Evolutionary conservation across 2,888 invertebrate species (phyloP).

Genomic region (Melieria omissa): DNA sequence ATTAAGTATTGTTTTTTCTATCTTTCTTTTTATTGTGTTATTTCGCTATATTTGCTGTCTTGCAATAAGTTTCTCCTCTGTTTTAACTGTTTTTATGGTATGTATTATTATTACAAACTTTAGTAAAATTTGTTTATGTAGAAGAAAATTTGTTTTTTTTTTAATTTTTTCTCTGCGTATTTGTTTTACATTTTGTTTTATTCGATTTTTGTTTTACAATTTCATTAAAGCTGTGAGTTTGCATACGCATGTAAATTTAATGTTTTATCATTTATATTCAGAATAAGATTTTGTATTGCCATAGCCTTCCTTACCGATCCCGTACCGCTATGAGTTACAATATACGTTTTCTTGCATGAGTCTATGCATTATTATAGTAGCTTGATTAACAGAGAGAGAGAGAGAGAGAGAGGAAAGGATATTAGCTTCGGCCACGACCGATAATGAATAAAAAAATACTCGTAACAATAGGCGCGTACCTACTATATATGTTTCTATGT

Average conservation of each 20-base stretch:
- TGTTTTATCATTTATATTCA: too few relatives aligned
- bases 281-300: too few relatives aligned
- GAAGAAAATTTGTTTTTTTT: conserved; percentile 44
- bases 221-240: conserved; percentile 64
- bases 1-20: conserved; percentile 9
- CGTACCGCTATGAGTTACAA: too few relatives aligned
- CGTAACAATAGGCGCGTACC: conserved; percentile 2
- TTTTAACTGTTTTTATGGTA: conserved; percentile 28
- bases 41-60: conserved; percentile 24
- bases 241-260: conserved; percentile 46
- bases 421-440: conserved; percentile 48
- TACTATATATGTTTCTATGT: conserved; percentile 49
- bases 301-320: too few relatives aligned
- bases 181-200: conserved; percentile 21
- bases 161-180: conserved; percentile 46
- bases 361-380: too few relatives aligned
- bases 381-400: too few relatives aligned
- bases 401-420: conserved; percentile 35
- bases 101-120: conserved; percentile 29
- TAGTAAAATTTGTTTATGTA: conserved; percentile 24
- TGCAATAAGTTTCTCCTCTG: conserved; percentile 25
- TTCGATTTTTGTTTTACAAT: conserved; percentile 49
- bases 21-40: conserved; percentile 28
- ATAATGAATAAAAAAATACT: conserved; percentile 46
- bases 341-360: too few relatives aligned